Evolutionary conservation across 1,140 invertebrate species (phyloP), one percentile per base, ranked within the genome.

Genomic region (Ridgeia piscesae): DNA sequence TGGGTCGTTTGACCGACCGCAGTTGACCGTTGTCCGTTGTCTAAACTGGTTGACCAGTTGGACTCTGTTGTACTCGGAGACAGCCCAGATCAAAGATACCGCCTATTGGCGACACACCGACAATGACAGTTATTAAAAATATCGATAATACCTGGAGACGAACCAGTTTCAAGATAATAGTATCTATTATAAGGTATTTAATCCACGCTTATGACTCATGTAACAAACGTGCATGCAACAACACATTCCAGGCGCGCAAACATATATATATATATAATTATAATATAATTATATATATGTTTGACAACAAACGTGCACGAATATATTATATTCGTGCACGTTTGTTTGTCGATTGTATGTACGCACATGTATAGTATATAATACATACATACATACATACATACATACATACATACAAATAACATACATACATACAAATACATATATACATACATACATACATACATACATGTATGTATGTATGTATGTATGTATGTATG

Each of bases 401-500:
- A 21, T 31, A 77, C 58, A 31, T 77, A 8, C 27, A 77, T 77
- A 77, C 58, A 77, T 14, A 21, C 2, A 31, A 17, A 21, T 77
- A 17, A 31, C 27, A 21, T 77, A 77, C 27, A 21, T 4, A 77
- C 27, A 21, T 77, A 77, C 17, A 2, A 27, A 77, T 77, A 21
- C 2, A 14, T 77, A 21, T 77, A 77, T 77, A 31, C 27, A 14
- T 77, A 2, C 27, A 21, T 50, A 34, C 34, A 91, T 91, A 34
- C 34, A 88, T 88, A 35, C 34, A 91, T 88, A 34, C 34, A 91
- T 1, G 91, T 91, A 91, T 35, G 34, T 91, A 91, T 35, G 91
- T 91, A 91, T n/a, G 91, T 91, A 91, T n/a, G 91, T 1, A 77
- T 50, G 91, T 88, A 89, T 91, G 34, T 91, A 91, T 88, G 34